A percentile compares a stretch with the other conserved stretches of the same genome.
These are phyloP conservation scores for Ceratina calcarata DNA, from an alignment of 1,140 invertebrate species.

Conservation along the genomic window DNA sequence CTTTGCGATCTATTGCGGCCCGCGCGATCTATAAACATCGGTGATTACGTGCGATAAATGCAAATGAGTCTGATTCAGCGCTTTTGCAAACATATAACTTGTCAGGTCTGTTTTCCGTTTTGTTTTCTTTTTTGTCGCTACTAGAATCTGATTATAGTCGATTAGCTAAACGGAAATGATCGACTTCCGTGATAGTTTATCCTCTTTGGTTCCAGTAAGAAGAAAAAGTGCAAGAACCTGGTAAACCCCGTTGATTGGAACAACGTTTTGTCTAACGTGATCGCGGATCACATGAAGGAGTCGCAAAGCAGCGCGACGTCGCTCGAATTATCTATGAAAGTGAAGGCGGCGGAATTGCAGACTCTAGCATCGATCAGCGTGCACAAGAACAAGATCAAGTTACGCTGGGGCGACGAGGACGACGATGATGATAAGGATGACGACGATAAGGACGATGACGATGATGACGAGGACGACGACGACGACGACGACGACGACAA, in stretches of 20 bases:
- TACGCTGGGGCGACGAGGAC: slow-evolving; percentile 61
- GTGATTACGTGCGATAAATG: too few relatives aligned
- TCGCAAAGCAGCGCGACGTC: slow-evolving; percentile 37
- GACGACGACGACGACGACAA: slow-evolving; percentile 43
- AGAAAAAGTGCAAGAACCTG: slow-evolving; percentile 73
- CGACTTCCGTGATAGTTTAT: not conserved
- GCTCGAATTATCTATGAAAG: slow-evolving; percentile 67
- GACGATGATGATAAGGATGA: slow-evolving; percentile 36
- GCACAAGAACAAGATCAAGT: slow-evolving; percentile 58
- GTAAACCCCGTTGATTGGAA: slow-evolving; percentile 74
- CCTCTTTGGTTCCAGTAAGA: slow-evolving; percentile 62
- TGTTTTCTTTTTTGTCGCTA: not conserved
- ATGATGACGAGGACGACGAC: slow-evolving; percentile 35
- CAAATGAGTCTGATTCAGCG: too few relatives aligned
- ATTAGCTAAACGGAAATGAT: too few relatives aligned
- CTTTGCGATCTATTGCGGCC: too few relatives aligned
- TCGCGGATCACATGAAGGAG: slow-evolving; percentile 58
- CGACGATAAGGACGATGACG: slow-evolving; percentile 34
- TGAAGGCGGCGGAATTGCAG: slow-evolving; percentile 52
- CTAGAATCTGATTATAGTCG: not conserved
- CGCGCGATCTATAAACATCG: too few relatives aligned
- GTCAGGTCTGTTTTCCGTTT: too few relatives aligned
- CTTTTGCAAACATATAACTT: too few relatives aligned
- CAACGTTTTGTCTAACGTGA: slow-evolving; percentile 62
- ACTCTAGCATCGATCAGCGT: slow-evolving; percentile 63